Percentiles rank a stretch among this genome's conserved stretches.
Conservation (phyloP, 2,797 vertebrate genomes). For the Vireo griseus region DNA sequence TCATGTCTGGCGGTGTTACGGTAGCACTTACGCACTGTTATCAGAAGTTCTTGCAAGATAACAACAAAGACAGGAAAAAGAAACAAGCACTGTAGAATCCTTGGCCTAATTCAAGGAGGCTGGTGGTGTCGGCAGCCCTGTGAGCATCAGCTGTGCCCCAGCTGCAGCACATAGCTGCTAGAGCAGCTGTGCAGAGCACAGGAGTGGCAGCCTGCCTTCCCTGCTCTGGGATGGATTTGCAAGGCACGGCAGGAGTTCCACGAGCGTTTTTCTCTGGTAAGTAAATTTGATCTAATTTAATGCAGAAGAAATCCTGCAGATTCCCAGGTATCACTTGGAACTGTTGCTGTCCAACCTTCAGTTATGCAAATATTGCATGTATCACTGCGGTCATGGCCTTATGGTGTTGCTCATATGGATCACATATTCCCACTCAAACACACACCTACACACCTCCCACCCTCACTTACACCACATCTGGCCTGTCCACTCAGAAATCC, state of each 20-base stretch:
- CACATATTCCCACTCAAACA: rapidly evolving
- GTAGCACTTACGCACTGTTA: rapidly evolving
- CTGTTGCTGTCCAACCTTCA: neutral
- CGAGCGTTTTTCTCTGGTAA: rapidly evolving
- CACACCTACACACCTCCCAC: no score
- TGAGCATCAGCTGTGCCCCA: neutral
- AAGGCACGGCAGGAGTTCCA: rapidly evolving
- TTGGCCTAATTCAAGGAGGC: neutral
- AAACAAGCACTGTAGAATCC: rapidly evolving
- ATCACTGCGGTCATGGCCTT: rapidly evolving
- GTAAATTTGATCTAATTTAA: neutral
- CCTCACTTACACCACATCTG: rapidly evolving
- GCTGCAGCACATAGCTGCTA: neutral
- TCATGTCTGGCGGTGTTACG: rapidly evolving
- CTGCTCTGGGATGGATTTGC: rapidly evolving
- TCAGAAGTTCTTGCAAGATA: neutral
- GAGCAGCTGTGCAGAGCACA: rapidly evolving
- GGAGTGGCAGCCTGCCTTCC: neutral
- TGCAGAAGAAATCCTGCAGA: neutral
- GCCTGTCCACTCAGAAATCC: neutral
- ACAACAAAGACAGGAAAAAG: rapidly evolving
- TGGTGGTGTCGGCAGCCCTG: rapidly evolving
- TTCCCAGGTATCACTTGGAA: rapidly evolving
- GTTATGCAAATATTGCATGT: rapidly evolving
- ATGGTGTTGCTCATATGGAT: rapidly evolving